Percentiles rank a stretch among this genome's conserved stretches.
These are phyloP conservation scores for Dioctria rufipes DNA, from an alignment of 2,888 invertebrate genomes.

Conservation along the genomic window DNA sequence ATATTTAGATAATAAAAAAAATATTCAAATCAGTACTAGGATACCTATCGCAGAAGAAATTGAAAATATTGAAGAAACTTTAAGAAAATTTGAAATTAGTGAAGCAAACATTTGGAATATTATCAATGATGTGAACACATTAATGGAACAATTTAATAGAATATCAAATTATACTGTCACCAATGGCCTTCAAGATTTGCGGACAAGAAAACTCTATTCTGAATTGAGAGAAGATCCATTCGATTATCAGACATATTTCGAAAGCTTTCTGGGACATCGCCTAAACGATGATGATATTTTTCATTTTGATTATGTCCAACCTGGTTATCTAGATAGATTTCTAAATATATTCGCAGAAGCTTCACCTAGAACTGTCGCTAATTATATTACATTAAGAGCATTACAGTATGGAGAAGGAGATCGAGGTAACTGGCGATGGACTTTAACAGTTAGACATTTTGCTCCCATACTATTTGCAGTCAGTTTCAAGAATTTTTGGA, in stretches of 20 bases:
- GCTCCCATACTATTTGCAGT: neutral
- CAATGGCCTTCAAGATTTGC: neutral
- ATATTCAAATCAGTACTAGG: neutral
- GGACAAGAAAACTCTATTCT: neutral
- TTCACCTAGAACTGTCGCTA: slow-evolving; percentile 5
- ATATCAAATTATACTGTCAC: neutral
- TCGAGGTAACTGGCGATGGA: neutral
- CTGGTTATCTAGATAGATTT: neutral
- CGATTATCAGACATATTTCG: neutral
- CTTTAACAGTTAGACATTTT: neutral
- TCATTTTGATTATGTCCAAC: neutral
- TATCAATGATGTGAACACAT: too few species aligned
- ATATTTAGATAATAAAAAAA: slow-evolving; percentile 6
- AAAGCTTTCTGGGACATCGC: neutral
- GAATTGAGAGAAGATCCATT: neutral
- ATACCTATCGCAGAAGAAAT: slow-evolving; percentile 10
- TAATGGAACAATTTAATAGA: too few species aligned
- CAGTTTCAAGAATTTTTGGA: neutral
- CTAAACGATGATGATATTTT: slow-evolving; percentile 8
- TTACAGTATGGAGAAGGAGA: neutral
- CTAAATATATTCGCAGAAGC: neutral
- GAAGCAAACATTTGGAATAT: neutral
- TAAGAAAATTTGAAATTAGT: neutral
- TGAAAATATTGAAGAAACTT: neutral
- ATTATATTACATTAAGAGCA: neutral